These are phyloP conservation scores for Plebejus anna DNA, from an alignment of 2,888 invertebrate species.

Conservation along the genomic window DNA sequence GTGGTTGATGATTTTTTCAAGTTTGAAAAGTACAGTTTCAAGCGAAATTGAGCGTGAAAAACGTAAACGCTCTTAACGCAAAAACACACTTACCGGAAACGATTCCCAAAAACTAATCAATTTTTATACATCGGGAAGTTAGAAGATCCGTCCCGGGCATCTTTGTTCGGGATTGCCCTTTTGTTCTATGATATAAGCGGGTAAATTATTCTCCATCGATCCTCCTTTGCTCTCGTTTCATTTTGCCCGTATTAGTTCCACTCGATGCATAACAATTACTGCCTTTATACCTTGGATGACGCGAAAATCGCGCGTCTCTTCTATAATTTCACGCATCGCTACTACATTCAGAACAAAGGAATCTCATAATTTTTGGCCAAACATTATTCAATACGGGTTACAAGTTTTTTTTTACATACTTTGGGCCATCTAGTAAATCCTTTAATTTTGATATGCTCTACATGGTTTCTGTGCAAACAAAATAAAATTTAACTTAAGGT, in stretches of 20 bases:
- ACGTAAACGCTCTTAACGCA: too few relatives aligned
- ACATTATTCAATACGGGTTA: not conserved
- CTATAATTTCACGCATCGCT: conserved; percentile 73
- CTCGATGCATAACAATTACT: conserved; percentile 77
- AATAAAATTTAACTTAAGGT: too few relatives aligned
- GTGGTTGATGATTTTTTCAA: too few relatives aligned
- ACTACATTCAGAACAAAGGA: conserved; percentile 62
- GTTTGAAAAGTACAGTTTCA: too few relatives aligned
- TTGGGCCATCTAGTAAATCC: not conserved
- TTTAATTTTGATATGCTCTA: not conserved
- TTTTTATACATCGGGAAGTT: conserved; percentile 69
- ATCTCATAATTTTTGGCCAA: conserved; percentile 22
- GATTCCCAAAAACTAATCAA: conserved; percentile 66
- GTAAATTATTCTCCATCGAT: conserved; percentile 78
- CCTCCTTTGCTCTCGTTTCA: conserved; percentile 73
- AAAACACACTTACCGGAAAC: conserved; percentile 47
- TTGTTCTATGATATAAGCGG: conserved; percentile 70
- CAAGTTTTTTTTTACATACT: not conserved
- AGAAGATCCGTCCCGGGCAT: conserved; percentile 65
- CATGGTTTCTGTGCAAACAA: too few relatives aligned
- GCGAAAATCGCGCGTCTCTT: conserved; percentile 73
- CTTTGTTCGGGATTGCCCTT: conserved; percentile 70
- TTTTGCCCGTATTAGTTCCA: conserved; percentile 79
- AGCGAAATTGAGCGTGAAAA: too few relatives aligned
- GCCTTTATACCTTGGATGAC: conserved; percentile 74